Conservation (phyloP, 2,888 invertebrate genomes). For the Melieria crassipennis region DNA sequence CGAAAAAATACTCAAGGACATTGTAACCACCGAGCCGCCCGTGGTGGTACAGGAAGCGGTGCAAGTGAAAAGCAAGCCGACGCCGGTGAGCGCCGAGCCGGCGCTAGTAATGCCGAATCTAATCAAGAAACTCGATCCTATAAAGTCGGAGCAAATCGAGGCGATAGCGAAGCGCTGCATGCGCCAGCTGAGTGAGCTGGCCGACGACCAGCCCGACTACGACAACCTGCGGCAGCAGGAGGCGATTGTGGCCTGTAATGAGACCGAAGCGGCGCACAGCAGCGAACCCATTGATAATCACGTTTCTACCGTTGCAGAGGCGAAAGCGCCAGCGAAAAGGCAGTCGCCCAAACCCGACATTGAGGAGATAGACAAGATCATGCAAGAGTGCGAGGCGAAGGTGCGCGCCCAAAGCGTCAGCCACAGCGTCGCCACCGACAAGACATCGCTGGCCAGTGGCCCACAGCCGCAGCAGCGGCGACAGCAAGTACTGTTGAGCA, state of each 20-base stretch:
- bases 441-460: constrained; percentile 38
- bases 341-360: constrained; percentile 44
- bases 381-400: constrained; percentile 63
- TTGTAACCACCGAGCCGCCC: constrained; percentile 61
- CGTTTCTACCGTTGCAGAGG: constrained; percentile 61
- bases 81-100: constrained; percentile 34
- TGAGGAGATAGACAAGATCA: constrained; percentile 64
- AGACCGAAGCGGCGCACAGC: constrained; percentile 34
- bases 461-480: neutral
- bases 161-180: constrained; percentile 68
- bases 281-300: constrained; percentile 50
- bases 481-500: constrained; percentile 24
- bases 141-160: constrained; percentile 67
- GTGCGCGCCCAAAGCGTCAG: constrained; percentile 43
- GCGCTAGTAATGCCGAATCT: constrained; percentile 55
- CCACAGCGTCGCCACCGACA: constrained; percentile 35
- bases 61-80: constrained; percentile 50
- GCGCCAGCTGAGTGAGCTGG: constrained; percentile 63
- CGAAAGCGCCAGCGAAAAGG: constrained; percentile 29
- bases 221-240: constrained; percentile 57
- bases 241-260: constrained; percentile 48
- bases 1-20: constrained; percentile 62
- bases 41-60: constrained; percentile 57
- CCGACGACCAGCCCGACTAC: constrained; percentile 61
- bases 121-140: constrained; percentile 68